Evolutionary conservation across 2,113 vertebrate species (phyloP), one percentile per base, ranked within the genome.

Genomic region (Ochotona princeps): DNA sequence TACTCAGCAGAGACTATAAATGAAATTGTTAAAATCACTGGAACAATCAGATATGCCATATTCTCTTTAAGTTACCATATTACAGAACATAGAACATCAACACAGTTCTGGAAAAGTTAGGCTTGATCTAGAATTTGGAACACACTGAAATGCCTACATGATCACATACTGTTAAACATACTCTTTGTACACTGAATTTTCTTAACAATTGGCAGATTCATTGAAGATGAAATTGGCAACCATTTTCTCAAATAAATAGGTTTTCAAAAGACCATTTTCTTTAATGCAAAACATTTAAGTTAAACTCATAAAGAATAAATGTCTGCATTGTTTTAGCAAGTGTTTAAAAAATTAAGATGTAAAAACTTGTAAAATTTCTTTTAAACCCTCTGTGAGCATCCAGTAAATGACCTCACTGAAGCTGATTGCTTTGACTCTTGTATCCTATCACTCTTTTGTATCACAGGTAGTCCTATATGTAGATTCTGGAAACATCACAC

Each of bases 21-120:
- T 83, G 61, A 67, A 87, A 76, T 88, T 92, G 47, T 91, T 94
- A 75, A 94, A 92, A 28, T 32, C 44, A 79, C 18, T 93, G 76
- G 89, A 92, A 47, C 66, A 82, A 61, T 81, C 6, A 65, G 7
- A 83, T 89, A 54, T 26, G 20, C 65, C 25, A 14, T 66, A 60
- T 70, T 12, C 66, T 65, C 54, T 92, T 86, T 80, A 93, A 49
- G 32, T 95, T 79, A 93, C 44, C 30, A 73, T 86, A 18, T 83
- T 90, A 44, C 13, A 76, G 82, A 67, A 51, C 8, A 78, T 23
- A 14, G 8, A 30, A 15, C 28, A 60, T 35, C 32, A 83, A 63
- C 13, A 32, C 35, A 73, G 10, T 87, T 87, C 26, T 70, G 51
- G 80, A 91, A 65, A 86, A 35, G 13, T 57, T 75, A 32, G 88